Percentiles rank a stretch among this genome's conserved stretches.
phyloP scores from a whole-genome alignment of 2,113 vertebrate species.

The Todiramphus chloris region DNA sequence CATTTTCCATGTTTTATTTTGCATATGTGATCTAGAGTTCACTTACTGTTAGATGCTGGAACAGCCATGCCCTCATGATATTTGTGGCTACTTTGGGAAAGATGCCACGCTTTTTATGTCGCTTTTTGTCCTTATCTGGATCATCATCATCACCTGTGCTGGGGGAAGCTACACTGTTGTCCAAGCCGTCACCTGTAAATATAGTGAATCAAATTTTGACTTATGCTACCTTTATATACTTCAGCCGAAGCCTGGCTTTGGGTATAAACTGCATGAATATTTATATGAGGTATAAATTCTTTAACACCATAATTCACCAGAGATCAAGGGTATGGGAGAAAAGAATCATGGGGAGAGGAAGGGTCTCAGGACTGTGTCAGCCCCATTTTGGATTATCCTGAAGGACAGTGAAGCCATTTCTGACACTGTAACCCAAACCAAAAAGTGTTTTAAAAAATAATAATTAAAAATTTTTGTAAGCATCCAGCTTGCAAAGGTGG shows the following conservation, averaged over 20 bases:
- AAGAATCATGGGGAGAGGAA: conserved; percentile 35
- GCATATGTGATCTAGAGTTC: conserved; percentile 78
- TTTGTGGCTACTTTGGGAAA: conserved; percentile 99
- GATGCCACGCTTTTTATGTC: conserved; percentile 99
- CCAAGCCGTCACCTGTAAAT: conserved; percentile 98
- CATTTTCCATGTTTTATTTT: conserved; percentile 77
- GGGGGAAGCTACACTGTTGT: conserved; percentile 99
- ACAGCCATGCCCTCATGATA: conserved; percentile 99
- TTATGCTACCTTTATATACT: conserved; percentile 82
- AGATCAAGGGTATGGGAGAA: conserved; percentile 11
- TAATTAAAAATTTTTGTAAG: neutral
- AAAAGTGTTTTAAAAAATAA: neutral
- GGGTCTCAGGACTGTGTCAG: conserved; percentile 32
- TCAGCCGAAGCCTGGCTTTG: conserved; percentile 79
- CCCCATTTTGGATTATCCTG: conserved; percentile 43
- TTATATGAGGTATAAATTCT: conserved; percentile 74
- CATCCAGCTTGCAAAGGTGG: neutral
- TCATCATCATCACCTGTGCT: conserved; percentile 99
- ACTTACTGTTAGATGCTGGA: conserved; percentile 99
- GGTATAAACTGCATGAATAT: conserved; percentile 78
- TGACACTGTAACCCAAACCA: neutral
- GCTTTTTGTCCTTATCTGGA: conserved; percentile 99
- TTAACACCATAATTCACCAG: conserved; percentile 61
- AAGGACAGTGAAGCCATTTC: conserved; percentile 10
- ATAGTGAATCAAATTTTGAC: conserved; percentile 87